Percentiles rank a stretch among this genome's conserved stretches.
Evolutionary conservation across 37 sponge, comb jelly and placozoan genomes (phyloP).

Genomic region (Beroe ovata): DNA sequence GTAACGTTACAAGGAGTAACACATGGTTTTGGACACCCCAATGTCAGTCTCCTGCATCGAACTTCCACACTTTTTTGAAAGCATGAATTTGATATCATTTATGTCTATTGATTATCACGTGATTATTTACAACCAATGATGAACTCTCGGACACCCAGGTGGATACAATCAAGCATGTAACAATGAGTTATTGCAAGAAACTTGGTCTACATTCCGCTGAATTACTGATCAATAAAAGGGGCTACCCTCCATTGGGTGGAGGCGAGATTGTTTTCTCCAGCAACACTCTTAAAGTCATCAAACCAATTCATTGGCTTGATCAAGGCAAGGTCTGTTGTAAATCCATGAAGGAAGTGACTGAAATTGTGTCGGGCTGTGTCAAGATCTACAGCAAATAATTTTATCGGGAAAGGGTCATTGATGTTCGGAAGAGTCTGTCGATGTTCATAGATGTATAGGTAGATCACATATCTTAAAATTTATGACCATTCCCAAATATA

Average conservation of each 20-base stretch:
- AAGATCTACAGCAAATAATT: too few species aligned
- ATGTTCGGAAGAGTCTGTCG: too few species aligned
- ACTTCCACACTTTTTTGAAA: too few species aligned
- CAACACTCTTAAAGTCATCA: slow-evolving; percentile 78
- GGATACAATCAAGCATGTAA: slow-evolving; percentile 73
- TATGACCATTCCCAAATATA: too few species aligned
- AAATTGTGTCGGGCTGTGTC: too few species aligned
- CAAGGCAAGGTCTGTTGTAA: slow-evolving; percentile 84
- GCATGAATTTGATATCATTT: too few species aligned
- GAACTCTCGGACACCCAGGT: slow-evolving; percentile 35
- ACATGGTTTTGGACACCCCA: slow-evolving; percentile 81
- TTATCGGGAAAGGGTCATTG: too few species aligned
- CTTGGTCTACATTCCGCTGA: neutral
- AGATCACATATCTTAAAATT: too few species aligned
- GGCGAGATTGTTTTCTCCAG: slow-evolving; percentile 91
- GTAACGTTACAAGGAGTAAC: slow-evolving; percentile 87
- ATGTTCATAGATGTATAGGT: too few species aligned
- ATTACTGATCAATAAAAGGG: slow-evolving; percentile 74
- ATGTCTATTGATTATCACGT: too few species aligned
- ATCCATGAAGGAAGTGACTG: too few species aligned
- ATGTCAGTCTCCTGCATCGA: slow-evolving; percentile 83
- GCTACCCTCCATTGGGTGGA: slow-evolving; percentile 83
- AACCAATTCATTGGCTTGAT: slow-evolving; percentile 76
- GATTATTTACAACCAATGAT: slow-evolving; percentile 7
- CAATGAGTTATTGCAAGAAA: slow-evolving; percentile 14